These are phyloP conservation scores for Isotomurus palustris DNA, from an alignment of 2,888 invertebrate genomes.

Conservation along the genomic window DNA sequence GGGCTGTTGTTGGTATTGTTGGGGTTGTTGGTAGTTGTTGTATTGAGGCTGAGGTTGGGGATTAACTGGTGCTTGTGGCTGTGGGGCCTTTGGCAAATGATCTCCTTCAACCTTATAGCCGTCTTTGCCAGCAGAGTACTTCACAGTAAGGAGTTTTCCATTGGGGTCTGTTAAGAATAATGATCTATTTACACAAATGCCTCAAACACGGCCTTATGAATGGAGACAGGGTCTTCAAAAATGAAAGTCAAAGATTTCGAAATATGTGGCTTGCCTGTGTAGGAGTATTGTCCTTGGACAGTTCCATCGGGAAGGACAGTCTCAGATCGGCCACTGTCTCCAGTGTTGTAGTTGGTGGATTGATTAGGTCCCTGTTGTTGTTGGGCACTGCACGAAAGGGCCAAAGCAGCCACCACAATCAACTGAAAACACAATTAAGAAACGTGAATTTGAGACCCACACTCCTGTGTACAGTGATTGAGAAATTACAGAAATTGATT, in stretches of 20 bases:
- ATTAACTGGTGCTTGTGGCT: constrained; percentile 11
- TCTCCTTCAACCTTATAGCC: constrained; percentile 40
- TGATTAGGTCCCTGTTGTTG: constrained; percentile 26
- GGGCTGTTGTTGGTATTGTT: constrained; percentile 16
- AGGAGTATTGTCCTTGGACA: constrained; percentile 27
- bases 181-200: background rate
- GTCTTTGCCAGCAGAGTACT: constrained; percentile 39
- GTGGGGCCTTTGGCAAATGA: constrained; percentile 33
- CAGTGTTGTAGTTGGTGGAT: constrained; percentile 39
- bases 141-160: constrained; percentile 37
- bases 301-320: constrained; percentile 26
- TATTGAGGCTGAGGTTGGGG: constrained; percentile 21
- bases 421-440: constrained; percentile 20
- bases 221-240: too few relatives aligned
- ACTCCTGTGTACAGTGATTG: too few relatives aligned
- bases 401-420: constrained; percentile 26
- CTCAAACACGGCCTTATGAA: background rate
- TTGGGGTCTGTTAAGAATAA: constrained; percentile 21
- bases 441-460: too few relatives aligned
- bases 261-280: constrained; percentile 7
- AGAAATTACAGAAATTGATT: too few relatives aligned
- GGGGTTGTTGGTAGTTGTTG: constrained; percentile 14
- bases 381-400: constrained; percentile 16
- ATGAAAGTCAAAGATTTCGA: too few relatives aligned
- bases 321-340: constrained; percentile 32